Conservation (phyloP, 2,797 vertebrate species). For the Labeo calbasu region DNA sequence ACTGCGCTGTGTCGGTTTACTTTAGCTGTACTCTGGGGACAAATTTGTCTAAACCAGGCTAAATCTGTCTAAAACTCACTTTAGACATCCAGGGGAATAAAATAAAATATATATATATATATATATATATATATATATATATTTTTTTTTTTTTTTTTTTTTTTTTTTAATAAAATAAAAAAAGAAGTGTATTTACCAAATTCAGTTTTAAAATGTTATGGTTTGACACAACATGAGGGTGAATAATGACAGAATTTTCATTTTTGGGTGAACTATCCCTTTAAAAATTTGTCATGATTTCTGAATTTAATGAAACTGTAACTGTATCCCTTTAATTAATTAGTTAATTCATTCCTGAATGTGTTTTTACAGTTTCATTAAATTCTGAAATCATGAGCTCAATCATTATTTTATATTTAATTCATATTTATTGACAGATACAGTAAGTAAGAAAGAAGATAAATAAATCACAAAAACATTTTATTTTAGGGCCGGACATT, state of each 20-base stretch:
- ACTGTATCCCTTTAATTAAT: no score
- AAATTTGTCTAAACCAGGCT: background rate
- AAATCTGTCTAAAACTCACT: background rate
- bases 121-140: no score
- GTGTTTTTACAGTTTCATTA: background rate
- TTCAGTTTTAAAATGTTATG: background rate
- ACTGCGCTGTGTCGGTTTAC: slow-evolving; percentile 3
- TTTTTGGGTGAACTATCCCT: no score
- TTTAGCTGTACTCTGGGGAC: slow-evolving; percentile 7
- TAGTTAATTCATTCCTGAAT: no score
- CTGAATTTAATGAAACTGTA: no score
- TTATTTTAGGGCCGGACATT: background rate
- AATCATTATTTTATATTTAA: background rate
- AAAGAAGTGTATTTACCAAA: background rate
- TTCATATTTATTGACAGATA: background rate
- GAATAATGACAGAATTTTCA: no score
- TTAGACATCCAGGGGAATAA: background rate
- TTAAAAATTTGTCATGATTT: no score
- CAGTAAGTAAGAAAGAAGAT: background rate
- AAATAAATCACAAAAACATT: background rate
- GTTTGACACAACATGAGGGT: no score
- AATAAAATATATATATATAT: no score
- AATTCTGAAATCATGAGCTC: background rate
- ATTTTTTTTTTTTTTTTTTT: no score
- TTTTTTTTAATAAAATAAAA: background rate